Percentiles rank a stretch among this genome's conserved stretches.
Conservation (phyloP, 2,113 vertebrate genomes). For the Thomomys bottae region DNA sequence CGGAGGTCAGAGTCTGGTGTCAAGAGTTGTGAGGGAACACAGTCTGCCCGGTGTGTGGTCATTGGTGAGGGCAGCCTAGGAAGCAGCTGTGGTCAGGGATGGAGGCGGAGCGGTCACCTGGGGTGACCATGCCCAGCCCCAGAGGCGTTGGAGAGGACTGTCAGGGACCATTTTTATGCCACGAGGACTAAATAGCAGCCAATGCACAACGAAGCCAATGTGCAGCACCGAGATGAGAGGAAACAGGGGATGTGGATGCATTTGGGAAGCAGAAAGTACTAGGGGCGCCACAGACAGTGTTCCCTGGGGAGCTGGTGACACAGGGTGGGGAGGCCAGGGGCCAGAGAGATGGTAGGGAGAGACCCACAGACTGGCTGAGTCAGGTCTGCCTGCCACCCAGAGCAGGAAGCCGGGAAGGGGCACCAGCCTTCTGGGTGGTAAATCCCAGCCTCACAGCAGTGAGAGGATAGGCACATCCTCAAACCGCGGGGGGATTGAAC, state of each 20-base stretch:
- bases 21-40: not conserved
- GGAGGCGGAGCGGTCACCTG: accelerated
- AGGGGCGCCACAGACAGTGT: not conserved
- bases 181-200: no score
- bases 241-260: not conserved
- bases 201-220: not conserved
- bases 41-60: no score
- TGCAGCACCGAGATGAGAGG: no score
- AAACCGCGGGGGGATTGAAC: not conserved
- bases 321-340: no score
- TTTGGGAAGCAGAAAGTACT: not conserved
- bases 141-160: not conserved
- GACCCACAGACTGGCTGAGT: not conserved
- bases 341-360: not conserved
- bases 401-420: not conserved
- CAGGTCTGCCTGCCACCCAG: not conserved
- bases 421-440: no score
- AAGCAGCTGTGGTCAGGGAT: not conserved
- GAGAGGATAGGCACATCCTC: not conserved
- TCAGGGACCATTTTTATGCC: not conserved
- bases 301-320: not conserved
- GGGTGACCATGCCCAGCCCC: no score
- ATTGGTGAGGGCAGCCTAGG: no score
- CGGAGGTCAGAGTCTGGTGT: no score
- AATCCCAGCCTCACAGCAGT: not conserved